phyloP scores from a whole-genome alignment of 1,140 invertebrate species.

The Aphis gossypii region DNA sequence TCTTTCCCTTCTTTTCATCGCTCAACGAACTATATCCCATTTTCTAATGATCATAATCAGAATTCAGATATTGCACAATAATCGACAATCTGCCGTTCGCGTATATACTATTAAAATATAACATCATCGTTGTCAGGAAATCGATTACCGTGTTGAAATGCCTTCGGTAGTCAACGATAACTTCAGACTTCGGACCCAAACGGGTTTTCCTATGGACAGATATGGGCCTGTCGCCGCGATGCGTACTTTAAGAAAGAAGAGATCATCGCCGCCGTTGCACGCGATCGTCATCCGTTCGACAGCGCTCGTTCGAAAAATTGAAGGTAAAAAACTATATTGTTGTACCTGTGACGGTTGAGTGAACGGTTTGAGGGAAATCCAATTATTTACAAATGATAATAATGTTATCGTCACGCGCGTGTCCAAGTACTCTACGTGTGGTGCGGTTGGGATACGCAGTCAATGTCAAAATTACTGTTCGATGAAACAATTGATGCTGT shows the following conservation, averaged over 20 bases:
- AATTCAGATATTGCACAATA: background rate
- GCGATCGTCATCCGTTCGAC: background rate
- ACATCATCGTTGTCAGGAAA: background rate
- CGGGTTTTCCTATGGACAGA: constrained; percentile 43
- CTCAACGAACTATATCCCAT: background rate
- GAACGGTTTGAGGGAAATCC: background rate
- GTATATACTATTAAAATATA: background rate
- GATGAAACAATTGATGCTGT: background rate
- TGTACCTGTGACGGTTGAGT: background rate
- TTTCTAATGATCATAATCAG: background rate
- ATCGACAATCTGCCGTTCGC: background rate
- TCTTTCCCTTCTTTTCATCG: background rate
- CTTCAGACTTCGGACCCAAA: constrained; percentile 29
- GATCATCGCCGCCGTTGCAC: background rate
- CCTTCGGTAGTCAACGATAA: constrained; percentile 1
- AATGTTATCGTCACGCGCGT: background rate
- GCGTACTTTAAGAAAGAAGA: background rate
- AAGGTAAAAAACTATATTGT: constrained; percentile 29
- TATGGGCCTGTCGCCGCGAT: background rate
- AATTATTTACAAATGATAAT: background rate
- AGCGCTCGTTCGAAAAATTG: background rate
- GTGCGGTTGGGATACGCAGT: background rate
- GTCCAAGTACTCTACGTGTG: background rate
- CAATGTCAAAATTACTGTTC: background rate
- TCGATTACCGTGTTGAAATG: background rate